Percentiles rank a stretch among this genome's conserved stretches.
Conservation (phyloP, 2,888 invertebrate species). For the Buathra laborator region DNA sequence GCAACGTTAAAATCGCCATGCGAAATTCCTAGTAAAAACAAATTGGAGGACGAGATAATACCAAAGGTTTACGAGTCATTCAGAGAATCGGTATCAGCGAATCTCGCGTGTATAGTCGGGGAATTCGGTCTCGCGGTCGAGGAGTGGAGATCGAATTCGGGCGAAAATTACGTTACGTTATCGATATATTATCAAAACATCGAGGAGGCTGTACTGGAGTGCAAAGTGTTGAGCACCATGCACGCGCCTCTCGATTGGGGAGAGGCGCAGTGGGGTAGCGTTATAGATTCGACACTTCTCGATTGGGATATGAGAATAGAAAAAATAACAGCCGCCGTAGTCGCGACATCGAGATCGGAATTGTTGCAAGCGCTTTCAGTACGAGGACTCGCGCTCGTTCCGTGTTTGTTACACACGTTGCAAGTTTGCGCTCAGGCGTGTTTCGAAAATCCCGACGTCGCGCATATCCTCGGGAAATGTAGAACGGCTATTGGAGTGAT, state of each 20-base stretch:
- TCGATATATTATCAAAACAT: constrained; percentile 84
- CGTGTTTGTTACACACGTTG: constrained; percentile 85
- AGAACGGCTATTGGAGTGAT: constrained; percentile 83
- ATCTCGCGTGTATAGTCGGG: constrained; percentile 77
- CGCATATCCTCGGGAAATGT: constrained; percentile 83
- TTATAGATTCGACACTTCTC: constrained; percentile 82
- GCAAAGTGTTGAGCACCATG: constrained; percentile 84
- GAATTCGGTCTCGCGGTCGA: constrained; percentile 85
- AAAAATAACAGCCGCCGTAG: constrained; percentile 84
- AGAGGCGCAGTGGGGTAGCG: constrained; percentile 82
- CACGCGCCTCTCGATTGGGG: constrained; percentile 84
- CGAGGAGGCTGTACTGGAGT: constrained; percentile 83
- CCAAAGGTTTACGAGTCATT: constrained; percentile 85
- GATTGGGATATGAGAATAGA: constrained; percentile 85
- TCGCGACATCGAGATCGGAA: constrained; percentile 82
- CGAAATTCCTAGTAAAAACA: constrained; percentile 85
- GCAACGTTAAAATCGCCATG: constrained; percentile 85
- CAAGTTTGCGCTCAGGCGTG: constrained; percentile 84
- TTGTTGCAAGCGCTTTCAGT: constrained; percentile 80
- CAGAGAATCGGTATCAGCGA: constrained; percentile 81
- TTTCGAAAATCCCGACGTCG: constrained; percentile 83
- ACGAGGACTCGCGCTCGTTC: constrained; percentile 83
- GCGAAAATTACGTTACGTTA: constrained; percentile 84
- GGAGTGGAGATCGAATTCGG: constrained; percentile 84
- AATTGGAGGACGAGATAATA: constrained; percentile 85